Percentiles rank a stretch among this genome's conserved stretches.
Conservation (phyloP, 2,113 vertebrate species). For the Merops nubicus region DNA sequence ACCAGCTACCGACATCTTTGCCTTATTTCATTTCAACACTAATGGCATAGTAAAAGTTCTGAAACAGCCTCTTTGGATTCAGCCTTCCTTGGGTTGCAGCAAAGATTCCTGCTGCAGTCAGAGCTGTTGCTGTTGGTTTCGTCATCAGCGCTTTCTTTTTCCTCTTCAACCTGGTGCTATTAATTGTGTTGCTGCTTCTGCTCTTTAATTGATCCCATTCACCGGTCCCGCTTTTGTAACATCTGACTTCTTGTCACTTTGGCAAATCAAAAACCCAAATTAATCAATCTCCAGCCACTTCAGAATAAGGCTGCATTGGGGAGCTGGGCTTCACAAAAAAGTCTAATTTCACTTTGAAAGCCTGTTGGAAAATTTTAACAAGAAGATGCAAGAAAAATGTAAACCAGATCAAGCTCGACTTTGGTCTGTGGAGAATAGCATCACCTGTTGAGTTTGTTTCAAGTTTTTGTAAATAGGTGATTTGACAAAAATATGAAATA, state of each 20-base stretch:
- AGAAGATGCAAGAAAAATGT: constrained; percentile 74
- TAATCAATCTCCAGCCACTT: constrained; percentile 69
- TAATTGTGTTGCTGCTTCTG: constrained; percentile 69
- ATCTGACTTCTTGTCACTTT: constrained; percentile 62
- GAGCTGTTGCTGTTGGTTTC: constrained; percentile 73
- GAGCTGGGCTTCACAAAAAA: constrained; percentile 64
- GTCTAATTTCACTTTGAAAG: constrained; percentile 75
- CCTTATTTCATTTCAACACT: constrained; percentile 62
- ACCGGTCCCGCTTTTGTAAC: constrained; percentile 39
- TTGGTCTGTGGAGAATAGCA: constrained; percentile 64
- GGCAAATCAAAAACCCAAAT: constrained; percentile 67
- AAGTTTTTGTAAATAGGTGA: constrained; percentile 72
- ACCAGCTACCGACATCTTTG: constrained; percentile 63
- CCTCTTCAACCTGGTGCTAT: constrained; percentile 35
- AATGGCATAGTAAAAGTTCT: constrained; percentile 62
- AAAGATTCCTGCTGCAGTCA: constrained; percentile 66
- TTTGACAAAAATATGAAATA: constrained; percentile 69
- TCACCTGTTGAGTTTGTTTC: constrained; percentile 72
- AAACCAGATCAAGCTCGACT: constrained; percentile 71
- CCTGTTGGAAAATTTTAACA: constrained; percentile 72
- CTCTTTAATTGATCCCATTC: constrained; percentile 72
- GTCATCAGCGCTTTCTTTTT: constrained; percentile 57
- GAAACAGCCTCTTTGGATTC: constrained; percentile 59
- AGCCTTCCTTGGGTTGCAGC: constrained; percentile 47
- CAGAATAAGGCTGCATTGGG: constrained; percentile 58